phyloP scores from a whole-genome alignment of 1,140 invertebrate genomes.

The Brachionus calyciflorus region DNA sequence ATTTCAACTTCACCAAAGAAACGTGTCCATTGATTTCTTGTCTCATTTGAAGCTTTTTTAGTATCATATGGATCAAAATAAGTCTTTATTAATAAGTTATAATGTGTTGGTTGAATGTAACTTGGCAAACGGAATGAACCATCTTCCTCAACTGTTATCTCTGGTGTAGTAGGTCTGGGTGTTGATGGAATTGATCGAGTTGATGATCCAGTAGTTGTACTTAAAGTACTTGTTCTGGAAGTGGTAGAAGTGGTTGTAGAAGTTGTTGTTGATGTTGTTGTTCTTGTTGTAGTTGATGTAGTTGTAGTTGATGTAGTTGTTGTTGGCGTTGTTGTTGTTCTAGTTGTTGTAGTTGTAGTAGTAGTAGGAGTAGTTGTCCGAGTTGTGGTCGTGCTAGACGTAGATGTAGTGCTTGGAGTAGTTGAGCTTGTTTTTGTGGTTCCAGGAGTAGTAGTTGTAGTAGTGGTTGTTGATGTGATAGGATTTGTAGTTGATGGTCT shows the following conservation, averaged over 20 bases:
- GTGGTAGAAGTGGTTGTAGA: neutral
- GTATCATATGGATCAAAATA: conserved; percentile 34
- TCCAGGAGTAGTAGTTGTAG: conserved; percentile 61
- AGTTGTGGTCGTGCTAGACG: conserved; percentile 50
- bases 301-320: conserved; percentile 56
- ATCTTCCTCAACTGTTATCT: neutral
- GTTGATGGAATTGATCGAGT: neutral
- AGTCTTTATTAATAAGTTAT: conserved; percentile 8
- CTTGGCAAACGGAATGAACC: neutral
- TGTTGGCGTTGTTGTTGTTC: conserved; percentile 60
- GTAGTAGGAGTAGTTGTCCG: conserved; percentile 54
- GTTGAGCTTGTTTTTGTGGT: conserved; percentile 59
- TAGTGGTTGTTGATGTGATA: conserved; percentile 53
- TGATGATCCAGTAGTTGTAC: conserved; percentile 44
- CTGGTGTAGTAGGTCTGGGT: neutral
- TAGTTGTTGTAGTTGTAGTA: conserved; percentile 55
- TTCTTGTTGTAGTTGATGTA: neutral
- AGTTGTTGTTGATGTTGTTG: conserved; percentile 10
- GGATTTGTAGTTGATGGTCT: conserved; percentile 54
- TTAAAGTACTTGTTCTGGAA: conserved; percentile 46
- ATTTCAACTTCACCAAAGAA: conserved; percentile 28
- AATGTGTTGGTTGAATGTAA: neutral
- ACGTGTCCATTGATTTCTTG: neutral
- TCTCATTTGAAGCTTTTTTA: neutral
- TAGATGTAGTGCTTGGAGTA: conserved; percentile 58